These are phyloP conservation scores for Burhinus oedicnemus DNA, from an alignment of 2,113 vertebrate genomes.

Conservation along the genomic window DNA sequence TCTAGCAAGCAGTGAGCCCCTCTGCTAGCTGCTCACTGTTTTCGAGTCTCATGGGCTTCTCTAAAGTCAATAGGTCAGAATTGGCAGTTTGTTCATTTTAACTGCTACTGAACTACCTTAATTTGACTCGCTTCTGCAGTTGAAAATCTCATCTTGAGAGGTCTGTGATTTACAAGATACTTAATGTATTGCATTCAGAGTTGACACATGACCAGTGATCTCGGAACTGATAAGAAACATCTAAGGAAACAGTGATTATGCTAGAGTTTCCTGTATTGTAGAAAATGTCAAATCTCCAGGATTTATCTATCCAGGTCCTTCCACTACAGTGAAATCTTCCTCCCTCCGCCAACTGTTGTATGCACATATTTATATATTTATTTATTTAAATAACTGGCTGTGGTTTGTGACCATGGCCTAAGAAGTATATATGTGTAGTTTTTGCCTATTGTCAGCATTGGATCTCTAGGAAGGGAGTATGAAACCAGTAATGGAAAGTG, in stretches of 20 bases:
- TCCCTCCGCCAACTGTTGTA: background rate
- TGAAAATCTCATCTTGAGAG: background rate
- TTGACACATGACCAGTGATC: background rate
- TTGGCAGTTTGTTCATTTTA: background rate
- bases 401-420: background rate
- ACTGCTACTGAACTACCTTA: background rate
- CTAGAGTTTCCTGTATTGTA: background rate
- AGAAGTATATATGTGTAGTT: background rate
- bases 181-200: background rate
- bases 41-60: background rate
- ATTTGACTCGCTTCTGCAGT: background rate
- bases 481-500: background rate
- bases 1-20: background rate
- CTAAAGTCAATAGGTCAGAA: background rate
- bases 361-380: background rate
- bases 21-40: background rate
- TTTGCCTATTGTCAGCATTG: background rate
- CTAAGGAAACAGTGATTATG: background rate
- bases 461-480: background rate
- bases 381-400: background rate
- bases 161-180: background rate
- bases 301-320: background rate
- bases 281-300: background rate
- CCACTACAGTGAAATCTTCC: background rate
- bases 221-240: background rate